phyloP scores from a whole-genome alignment of 2,797 vertebrate genomes.

The Miichthys miiuy region DNA sequence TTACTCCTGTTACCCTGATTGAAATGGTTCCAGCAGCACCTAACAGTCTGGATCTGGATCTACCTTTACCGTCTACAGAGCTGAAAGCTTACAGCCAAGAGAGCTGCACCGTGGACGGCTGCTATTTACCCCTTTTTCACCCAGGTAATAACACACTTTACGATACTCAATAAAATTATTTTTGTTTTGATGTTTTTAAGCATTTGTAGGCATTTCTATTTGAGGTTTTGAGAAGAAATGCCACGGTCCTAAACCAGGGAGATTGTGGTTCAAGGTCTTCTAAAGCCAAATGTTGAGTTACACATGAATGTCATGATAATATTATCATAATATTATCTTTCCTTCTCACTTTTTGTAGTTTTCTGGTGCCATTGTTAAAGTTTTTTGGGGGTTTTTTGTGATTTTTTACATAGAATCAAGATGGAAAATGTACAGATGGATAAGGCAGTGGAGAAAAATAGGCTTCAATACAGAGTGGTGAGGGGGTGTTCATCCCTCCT shows the following conservation, averaged over 20 bases:
- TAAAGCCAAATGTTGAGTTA: no score
- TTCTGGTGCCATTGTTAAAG: neutral
- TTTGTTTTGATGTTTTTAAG: neutral
- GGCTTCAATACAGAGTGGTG: neutral
- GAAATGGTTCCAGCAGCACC: neutral
- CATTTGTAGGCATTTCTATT: neutral
- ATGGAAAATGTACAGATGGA: neutral
- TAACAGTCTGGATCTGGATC: neutral
- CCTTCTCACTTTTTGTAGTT: neutral
- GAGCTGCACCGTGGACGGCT: slow-evolving; percentile 15
- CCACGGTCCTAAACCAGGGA: neutral
- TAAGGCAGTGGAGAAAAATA: neutral
- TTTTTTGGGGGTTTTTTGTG: neutral
- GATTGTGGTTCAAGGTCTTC: neutral
- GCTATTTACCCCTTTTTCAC: slow-evolving; percentile 13
- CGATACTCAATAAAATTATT: neutral
- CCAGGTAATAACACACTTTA: slow-evolving; percentile 52
- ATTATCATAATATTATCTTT: neutral
- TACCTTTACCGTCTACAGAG: slow-evolving; percentile 15
- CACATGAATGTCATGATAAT: neutral
- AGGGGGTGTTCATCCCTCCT: neutral
- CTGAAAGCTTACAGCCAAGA: slow-evolving; percentile 53
- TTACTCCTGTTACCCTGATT: neutral
- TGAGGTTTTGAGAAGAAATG: neutral
- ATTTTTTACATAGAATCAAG: neutral